Evolutionary conservation across 2,113 vertebrate genomes (phyloP), one percentile per base, ranked within the genome.

Genomic region (Tupaia chinensis): DNA sequence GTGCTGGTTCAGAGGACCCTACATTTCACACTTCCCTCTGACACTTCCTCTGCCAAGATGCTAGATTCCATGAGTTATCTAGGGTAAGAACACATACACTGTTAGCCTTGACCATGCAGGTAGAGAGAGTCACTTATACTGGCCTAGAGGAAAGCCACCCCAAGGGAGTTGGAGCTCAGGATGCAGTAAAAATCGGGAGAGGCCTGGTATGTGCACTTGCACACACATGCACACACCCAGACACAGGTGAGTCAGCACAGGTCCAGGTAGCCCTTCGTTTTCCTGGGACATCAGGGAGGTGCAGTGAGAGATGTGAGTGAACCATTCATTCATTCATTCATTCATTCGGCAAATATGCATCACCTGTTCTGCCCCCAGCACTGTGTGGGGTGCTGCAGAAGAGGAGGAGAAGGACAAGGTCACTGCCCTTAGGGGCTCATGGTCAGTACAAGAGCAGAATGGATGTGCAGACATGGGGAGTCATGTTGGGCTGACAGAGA

Each of bases 61-160:
- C 80, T 79, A 53, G 60, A 53, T 19, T 23, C 11, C 1, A 0
- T 80, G 44, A 25, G 29, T 70, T 70, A 72, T 25, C 82, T 72
- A n/a, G 60, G 12, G 58, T 13, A 53, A 23, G 70, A 25, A 25
- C 0, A 2, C 15, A 7, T 1, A 1, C 2, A 9, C 16, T 27
- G 53, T 27, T 70, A 65, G 65, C 65, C 72, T 79, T 61, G 53
- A 68, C 3, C 66, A 9, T 27, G 72, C 22, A 78, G 69, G 66
- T 68, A 81, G 78, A 78, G 86, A 90, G 9, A 54, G 54, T 12
- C 76, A 54, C 58, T 60, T 44, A 19, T 22, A 16, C 1, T 27
- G 44, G 12, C 70, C 16, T 22, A 29, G 20, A 74, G 16, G 61
- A 74, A 80, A 32, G 15, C 5, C 25, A n/a, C 70, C 53, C 10